phyloP scores from a whole-genome alignment of 2,113 vertebrate species.

The Globicephala melas region DNA sequence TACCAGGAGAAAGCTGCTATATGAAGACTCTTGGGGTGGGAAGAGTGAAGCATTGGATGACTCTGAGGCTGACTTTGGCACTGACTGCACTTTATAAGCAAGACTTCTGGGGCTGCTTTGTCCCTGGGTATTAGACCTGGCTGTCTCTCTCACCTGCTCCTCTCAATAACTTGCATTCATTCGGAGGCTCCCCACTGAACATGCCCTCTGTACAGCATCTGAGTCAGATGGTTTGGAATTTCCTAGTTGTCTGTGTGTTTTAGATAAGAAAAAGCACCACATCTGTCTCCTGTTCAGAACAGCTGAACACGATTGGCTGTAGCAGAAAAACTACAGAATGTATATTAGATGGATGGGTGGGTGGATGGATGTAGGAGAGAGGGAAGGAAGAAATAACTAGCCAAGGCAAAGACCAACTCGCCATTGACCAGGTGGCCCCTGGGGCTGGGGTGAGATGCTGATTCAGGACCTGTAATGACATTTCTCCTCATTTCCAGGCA shows the following conservation, averaged over 20 bases:
- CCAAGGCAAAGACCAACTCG: slow-evolving; percentile 2
- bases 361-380: not conserved
- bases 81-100: not conserved
- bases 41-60: not conserved
- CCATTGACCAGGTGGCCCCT: not conserved
- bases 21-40: not conserved
- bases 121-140: not conserved
- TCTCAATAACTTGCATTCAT: not conserved
- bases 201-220: not conserved
- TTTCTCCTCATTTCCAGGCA: slow-evolving; percentile 80
- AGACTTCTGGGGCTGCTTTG: not conserved
- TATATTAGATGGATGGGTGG: not conserved
- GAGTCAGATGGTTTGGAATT: not conserved
- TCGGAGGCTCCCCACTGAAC: not conserved
- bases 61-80: not conserved
- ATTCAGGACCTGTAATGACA: slow-evolving; percentile 73
- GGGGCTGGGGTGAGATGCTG: slow-evolving; percentile 63
- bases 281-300: not conserved
- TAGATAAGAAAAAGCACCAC: not conserved
- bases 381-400: not conserved
- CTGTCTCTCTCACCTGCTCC: not conserved
- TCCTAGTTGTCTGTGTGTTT: not conserved
- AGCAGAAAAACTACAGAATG: not conserved
- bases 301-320: not conserved
- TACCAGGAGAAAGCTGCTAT: not conserved